Base-by-base conservation (phyloP, 2,797 vertebrate genomes). In the Fundulus diaphanus region DNA sequence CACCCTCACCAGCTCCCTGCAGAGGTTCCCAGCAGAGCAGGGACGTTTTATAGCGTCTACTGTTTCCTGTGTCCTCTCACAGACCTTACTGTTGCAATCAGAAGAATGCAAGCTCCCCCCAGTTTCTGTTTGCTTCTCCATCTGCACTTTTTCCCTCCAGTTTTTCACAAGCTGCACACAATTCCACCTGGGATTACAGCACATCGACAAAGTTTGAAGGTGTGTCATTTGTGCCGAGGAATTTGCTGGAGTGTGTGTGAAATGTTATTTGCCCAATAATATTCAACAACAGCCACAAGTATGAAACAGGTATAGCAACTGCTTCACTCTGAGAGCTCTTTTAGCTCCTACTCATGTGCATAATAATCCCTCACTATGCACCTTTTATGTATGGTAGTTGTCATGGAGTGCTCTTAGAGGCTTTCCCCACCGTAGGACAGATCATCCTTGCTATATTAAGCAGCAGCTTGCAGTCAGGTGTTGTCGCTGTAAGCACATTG, bases 191-290 rank as follows among this genome's bases (percentile, higher is more conserved):
- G 67, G 24, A 81, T 88, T 82, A 73, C 40, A 11, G 77, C 78
- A 84, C 77, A 44, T 27, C 59, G 61, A 70, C 83, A n/a, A 76
- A 73, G 76, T 78, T 42, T 73, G 70, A 74, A 86, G 81, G 86
- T 81, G 81, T 85, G 78, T 72, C 46, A 7, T 75, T 80, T 76
- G 73, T 70, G 1, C 68, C 76, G 20, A 74, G 65, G 59, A 78
- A 79, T 63, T 78, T 77, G 70, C 84, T 83, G 42, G 74, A 72
- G 76, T 80, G 71, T 72, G 67, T 77, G 80, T 76, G 76, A 87
- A 88, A 76, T 57, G 78, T 81, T 87, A 77, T 72, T 76, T 42
- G 72, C 68, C 51, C 74, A 57, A 87, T 88, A 91, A 93, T 92
- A 87, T 90, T 83, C 80, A 80, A 37, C 81, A 87, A 85, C 82